Evolutionary conservation across 1,140 invertebrate species (phyloP).

Genomic region (Bactericera cockerelli): DNA sequence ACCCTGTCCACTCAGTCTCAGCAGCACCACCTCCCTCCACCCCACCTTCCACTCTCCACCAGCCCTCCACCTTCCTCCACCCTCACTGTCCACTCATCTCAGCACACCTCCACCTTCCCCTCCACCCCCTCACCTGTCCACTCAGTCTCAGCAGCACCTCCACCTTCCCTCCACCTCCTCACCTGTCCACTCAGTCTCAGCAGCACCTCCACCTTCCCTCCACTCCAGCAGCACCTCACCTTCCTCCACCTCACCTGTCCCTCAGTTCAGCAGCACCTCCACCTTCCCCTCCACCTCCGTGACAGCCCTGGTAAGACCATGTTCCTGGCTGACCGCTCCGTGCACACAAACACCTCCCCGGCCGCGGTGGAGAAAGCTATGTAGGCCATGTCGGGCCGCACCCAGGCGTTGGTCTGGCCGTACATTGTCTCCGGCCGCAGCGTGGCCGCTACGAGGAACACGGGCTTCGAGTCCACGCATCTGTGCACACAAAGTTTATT

Average conservation of each 20-base stretch:
- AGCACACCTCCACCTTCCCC: no score
- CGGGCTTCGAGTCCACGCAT: slow-evolving; percentile 35
- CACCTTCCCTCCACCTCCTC: no score
- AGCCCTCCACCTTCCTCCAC: no score
- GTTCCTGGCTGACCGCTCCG: slow-evolving; percentile 73
- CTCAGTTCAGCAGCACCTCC: slow-evolving; percentile 52
- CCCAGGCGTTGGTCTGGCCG: slow-evolving; percentile 98
- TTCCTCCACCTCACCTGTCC: no score
- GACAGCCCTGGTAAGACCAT: slow-evolving; percentile 94
- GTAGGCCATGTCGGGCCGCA: slow-evolving; percentile 89
- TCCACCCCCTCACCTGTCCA: slow-evolving; percentile 51
- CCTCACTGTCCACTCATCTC: slow-evolving; percentile 57
- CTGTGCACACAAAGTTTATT: no score
- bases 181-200: slow-evolving; percentile 55
- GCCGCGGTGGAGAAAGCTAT: slow-evolving; percentile 62
- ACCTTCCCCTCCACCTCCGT: slow-evolving; percentile 56
- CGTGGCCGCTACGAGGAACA: slow-evolving; percentile 93
- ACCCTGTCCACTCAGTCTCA: no score
- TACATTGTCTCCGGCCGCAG: slow-evolving; percentile 98
- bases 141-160: no score
- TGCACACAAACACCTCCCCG: slow-evolving; percentile 75
- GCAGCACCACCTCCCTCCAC: no score
- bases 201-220: slow-evolving; percentile 65
- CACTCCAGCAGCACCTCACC: no score
- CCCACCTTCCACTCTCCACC: no score